Evolutionary conservation across 2,888 invertebrate genomes (phyloP).

Genomic region (Apodemia duryi): DNA sequence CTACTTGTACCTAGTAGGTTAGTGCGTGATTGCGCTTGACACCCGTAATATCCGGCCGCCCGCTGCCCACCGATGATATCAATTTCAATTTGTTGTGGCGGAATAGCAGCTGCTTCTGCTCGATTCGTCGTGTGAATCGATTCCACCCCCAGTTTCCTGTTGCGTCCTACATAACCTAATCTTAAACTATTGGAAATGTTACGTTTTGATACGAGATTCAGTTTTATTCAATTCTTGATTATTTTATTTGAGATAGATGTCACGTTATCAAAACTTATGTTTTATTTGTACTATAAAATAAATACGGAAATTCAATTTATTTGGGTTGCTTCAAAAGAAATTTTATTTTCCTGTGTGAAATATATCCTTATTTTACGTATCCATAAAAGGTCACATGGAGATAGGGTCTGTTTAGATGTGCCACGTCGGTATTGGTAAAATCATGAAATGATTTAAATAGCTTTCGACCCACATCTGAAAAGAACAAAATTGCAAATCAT

Average conservation of each 20-base stretch:
- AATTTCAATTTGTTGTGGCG: conserved; percentile 77
- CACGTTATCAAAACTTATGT: conserved; percentile 3
- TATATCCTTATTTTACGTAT: not conserved
- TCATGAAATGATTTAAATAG: too few species aligned
- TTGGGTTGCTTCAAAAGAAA: not conserved
- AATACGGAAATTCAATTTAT: not conserved
- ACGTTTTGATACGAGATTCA: conserved; percentile 22
- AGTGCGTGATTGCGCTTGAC: conserved; percentile 74
- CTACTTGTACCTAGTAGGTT: conserved; percentile 16
- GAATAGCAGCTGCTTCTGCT: conserved; percentile 65
- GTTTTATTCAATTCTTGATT: conserved; percentile 37
- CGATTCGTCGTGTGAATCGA: conserved; percentile 71
- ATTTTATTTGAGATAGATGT: not conserved
- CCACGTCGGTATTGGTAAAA: not conserved
- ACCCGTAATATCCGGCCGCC: conserved; percentile 73
- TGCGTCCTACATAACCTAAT: conserved; percentile 67
- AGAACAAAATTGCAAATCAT: too few species aligned
- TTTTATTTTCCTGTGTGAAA: conserved; percentile 6
- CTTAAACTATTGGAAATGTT: conserved; percentile 51
- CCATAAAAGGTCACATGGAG: not conserved
- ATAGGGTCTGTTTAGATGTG: not conserved
- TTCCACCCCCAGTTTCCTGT: conserved; percentile 72
- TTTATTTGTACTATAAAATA: not conserved
- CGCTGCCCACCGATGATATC: conserved; percentile 74
- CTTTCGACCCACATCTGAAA: too few species aligned